phyloP scores from a whole-genome alignment of 2,888 invertebrate genomes.

The Phortica magna region DNA sequence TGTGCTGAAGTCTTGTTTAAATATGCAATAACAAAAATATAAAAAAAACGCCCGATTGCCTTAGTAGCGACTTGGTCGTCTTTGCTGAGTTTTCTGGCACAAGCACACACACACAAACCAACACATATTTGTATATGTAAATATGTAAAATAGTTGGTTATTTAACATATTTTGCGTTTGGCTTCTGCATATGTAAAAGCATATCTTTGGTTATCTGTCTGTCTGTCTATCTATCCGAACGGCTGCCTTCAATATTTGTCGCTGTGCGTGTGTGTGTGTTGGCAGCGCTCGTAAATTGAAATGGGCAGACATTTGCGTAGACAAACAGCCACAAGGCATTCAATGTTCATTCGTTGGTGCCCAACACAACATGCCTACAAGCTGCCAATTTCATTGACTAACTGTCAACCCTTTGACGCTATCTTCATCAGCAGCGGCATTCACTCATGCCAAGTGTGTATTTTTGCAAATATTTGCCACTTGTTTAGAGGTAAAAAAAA shows the following conservation, averaged over 20 bases:
- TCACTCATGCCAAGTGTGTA: background rate
- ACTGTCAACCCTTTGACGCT: slow-evolving; percentile 55
- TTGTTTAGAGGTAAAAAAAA: background rate
- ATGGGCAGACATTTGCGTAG: slow-evolving; percentile 59
- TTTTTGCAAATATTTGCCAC: slow-evolving; percentile 54
- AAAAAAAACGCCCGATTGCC: no score
- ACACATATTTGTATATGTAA: slow-evolving; percentile 50
- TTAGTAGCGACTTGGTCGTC: no score
- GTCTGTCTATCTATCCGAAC: slow-evolving; percentile 1
- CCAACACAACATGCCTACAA: no score
- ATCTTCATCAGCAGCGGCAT: slow-evolving; percentile 37
- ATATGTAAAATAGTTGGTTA: slow-evolving; percentile 72
- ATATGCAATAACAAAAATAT: no score
- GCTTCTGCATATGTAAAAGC: background rate
- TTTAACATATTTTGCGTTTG: slow-evolving; percentile 63
- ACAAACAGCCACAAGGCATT: slow-evolving; percentile 52
- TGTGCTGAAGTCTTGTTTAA: background rate
- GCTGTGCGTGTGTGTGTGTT: background rate
- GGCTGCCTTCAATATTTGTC: background rate
- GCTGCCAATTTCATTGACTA: slow-evolving; percentile 21
- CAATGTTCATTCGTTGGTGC: slow-evolving; percentile 21
- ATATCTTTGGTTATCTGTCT: background rate
- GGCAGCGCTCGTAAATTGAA: slow-evolving; percentile 53
- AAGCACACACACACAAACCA: slow-evolving; percentile 27
- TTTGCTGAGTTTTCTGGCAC: background rate